These are phyloP conservation scores for Felis catus DNA, from an alignment of 2,113 vertebrate species.

Conservation along the genomic window F.catus_Fca126_mat1.0 CM031419.1:197464001-197464500, in stretches of 20 bases:
- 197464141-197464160: neutral
- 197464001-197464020: neutral
- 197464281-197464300: neutral
- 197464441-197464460: slow-evolving; percentile 6
- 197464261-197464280: slow-evolving; percentile 27
- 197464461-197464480: slow-evolving; percentile 39
- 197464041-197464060: neutral
- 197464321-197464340: slow-evolving; percentile 3
- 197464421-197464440: slow-evolving; percentile 18
- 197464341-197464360: neutral
- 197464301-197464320: neutral
- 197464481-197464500: slow-evolving; percentile 31
- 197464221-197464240: neutral
- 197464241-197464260: neutral
- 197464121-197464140: neutral
- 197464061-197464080: slow-evolving; percentile 7
- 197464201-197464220: neutral
- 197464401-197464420: neutral
- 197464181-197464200: slow-evolving; percentile 36
- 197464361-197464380: neutral
- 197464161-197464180: slow-evolving; percentile 33
- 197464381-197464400: neutral
- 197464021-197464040: neutral
- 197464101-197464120: neutral
- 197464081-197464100: neutral